Base-by-base conservation (phyloP, 2,888 invertebrate species). In the Eupithecia exiguata region DNA sequence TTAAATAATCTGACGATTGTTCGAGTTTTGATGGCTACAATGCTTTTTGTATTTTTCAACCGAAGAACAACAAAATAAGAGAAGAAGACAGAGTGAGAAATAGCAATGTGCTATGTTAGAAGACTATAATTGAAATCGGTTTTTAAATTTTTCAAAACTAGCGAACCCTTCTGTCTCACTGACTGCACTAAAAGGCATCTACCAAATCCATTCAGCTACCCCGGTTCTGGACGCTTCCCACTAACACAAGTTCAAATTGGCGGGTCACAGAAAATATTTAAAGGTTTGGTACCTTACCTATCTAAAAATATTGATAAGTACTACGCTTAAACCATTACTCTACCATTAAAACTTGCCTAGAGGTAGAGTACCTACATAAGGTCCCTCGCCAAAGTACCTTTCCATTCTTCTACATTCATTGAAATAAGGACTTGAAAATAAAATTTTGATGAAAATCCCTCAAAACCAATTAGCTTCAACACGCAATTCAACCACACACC, bases 401-500 rank as follows among this genome's bases (percentile, higher is more conserved):
- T 53, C 14, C 25, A 58, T 25, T 58, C 12, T 5, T 5, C 14
- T 14, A 25, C 25, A 25, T 58, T 25, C 21, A 58, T 14, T 25
- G 0, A 21, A 53, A 25, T 21, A 10, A 53, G 10, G 10, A 53
- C 25, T 25, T 58, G 0, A 25, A 25, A 58, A 25, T 9, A 5
- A 58, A 36, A 62, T 58, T 70, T 76, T 16, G 74, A 75, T 30
- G 62, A 70, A 40, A 61, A 63, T 71, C 69, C 72, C 79, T 72
- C 72, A 18, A 84, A 12, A 82, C 80, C 80, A 76, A 78, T 82
- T 81, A 79, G 5, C 5, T 12, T 62, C 78, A 80, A 81, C 78
- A 80, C 72, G 71, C 72, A 74, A 70, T 69, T 53, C 74, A 73
- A 74, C 74, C 77, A 65, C 68, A 65, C 30, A 69, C 66, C 35